Percentiles rank a stretch among this genome's conserved stretches.
Conservation (phyloP, 1,140 invertebrate genomes). For the Sycophila sp. region DNA sequence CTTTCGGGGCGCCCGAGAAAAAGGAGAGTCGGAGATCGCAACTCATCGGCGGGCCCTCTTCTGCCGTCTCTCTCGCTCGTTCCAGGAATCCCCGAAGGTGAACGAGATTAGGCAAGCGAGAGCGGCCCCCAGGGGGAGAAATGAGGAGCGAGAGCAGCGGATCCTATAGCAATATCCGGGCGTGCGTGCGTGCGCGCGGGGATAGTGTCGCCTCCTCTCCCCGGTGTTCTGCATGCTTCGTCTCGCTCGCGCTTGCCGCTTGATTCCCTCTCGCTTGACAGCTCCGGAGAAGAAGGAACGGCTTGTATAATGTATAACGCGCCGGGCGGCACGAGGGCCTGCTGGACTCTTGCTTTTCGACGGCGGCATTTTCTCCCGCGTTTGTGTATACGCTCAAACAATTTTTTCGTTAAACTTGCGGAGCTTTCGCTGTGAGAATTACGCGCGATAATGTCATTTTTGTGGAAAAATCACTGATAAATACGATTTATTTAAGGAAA, state of each 20-base stretch:
- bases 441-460: too few relatives aligned
- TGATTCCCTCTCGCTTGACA: background rate
- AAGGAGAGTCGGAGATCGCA: slow-evolving; percentile 10
- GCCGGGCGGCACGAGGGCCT: too few relatives aligned
- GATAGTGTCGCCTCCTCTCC: background rate
- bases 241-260: background rate
- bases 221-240: background rate
- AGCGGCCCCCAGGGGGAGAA: background rate
- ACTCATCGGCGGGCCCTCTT: slow-evolving; percentile 5
- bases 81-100: slow-evolving; percentile 48
- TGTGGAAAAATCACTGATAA: too few relatives aligned
- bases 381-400: too few relatives aligned
- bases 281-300: background rate
- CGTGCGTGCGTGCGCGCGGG: background rate
- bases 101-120: slow-evolving; percentile 46
- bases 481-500: too few relatives aligned
- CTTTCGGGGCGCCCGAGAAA: too few relatives aligned
- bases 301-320: background rate
- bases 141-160: background rate
- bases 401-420: too few relatives aligned
- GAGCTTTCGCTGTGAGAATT: too few relatives aligned
- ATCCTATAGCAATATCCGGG: background rate
- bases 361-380: too few relatives aligned
- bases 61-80: slow-evolving; percentile 30
- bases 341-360: too few relatives aligned